Percentiles rank a stretch among this genome's conserved stretches.
These are phyloP conservation scores for Drosophila fuyamai DNA, from an alignment of 1,140 invertebrate species.

Conservation along the genomic window DNA sequence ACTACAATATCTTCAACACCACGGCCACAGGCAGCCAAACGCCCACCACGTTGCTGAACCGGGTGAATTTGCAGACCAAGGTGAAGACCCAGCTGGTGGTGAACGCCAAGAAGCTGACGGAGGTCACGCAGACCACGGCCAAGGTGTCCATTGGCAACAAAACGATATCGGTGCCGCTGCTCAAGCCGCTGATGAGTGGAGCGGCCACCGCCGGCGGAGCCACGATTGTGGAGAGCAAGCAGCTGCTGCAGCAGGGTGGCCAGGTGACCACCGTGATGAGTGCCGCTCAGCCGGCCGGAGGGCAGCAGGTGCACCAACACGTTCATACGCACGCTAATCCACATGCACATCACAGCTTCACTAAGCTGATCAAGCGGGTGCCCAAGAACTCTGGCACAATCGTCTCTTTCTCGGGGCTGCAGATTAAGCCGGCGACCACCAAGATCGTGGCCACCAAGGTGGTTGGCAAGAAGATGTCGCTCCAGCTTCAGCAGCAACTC, in stretches of 20 bases:
- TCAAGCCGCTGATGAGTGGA: constrained; percentile 85
- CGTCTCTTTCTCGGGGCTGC: constrained; percentile 74
- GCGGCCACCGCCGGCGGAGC: constrained; percentile 61
- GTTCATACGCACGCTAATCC: constrained; percentile 44
- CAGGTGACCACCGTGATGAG: constrained; percentile 42
- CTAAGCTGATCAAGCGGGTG: constrained; percentile 66
- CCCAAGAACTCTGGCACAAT: constrained; percentile 76
- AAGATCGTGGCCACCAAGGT: constrained; percentile 80
- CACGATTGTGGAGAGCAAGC: constrained; percentile 70
- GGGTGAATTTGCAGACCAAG: constrained; percentile 63
- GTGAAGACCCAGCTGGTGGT: constrained; percentile 72
- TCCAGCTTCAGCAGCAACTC: constrained; percentile 70
- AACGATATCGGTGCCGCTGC: constrained; percentile 87
- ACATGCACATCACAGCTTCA: constrained; percentile 52
- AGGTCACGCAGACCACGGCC: constrained; percentile 79
- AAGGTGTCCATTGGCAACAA: constrained; percentile 87
- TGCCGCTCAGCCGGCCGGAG: background rate
- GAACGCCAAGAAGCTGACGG: constrained; percentile 71
- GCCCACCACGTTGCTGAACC: constrained; percentile 55
- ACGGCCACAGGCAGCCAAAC: constrained; percentile 23
- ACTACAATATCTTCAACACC: constrained; percentile 59
- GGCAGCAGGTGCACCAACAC: constrained; percentile 36
- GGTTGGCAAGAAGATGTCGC: constrained; percentile 72
- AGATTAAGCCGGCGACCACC: constrained; percentile 75
- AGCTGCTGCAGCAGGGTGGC: constrained; percentile 30